These are phyloP conservation scores for Trinectes maculatus DNA, from an alignment of 2,113 vertebrate genomes.

Conservation along the genomic window DNA sequence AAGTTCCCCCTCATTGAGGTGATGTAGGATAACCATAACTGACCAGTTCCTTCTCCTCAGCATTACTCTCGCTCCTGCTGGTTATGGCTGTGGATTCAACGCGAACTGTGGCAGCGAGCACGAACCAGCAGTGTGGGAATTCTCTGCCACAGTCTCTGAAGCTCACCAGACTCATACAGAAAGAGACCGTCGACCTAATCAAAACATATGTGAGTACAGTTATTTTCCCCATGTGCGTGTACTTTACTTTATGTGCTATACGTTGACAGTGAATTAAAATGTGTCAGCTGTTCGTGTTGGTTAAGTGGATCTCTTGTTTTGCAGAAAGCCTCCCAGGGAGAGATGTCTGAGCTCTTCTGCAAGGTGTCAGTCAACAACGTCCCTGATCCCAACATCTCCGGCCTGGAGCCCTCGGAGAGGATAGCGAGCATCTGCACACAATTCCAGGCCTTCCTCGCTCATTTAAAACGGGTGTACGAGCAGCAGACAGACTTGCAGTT, in stretches of 20 bases:
- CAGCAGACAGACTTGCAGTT: constrained; percentile 79
- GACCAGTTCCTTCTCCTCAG: constrained; percentile 66
- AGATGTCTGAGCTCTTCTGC: constrained; percentile 73
- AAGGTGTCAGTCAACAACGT: constrained; percentile 60
- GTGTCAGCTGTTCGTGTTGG: background rate
- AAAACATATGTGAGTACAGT: constrained; percentile 77
- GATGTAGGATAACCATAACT: constrained; percentile 46
- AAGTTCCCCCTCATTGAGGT: constrained; percentile 35
- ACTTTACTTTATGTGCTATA: background rate
- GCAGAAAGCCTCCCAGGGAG: constrained; percentile 76
- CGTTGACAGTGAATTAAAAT: background rate
- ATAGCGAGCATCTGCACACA: constrained; percentile 69
- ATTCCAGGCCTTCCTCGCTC: constrained; percentile 72
- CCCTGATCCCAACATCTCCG: constrained; percentile 74
- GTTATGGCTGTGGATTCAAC: constrained; percentile 67
- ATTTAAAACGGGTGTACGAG: constrained; percentile 73
- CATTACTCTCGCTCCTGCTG: constrained; percentile 72
- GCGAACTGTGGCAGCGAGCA: constrained; percentile 42
- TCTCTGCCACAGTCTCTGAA: constrained; percentile 58
- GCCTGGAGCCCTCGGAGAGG: constrained; percentile 67
- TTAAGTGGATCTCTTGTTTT: constrained; percentile 1
- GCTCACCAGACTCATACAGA: constrained; percentile 60
- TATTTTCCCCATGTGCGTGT: constrained; percentile 9
- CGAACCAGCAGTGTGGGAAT: constrained; percentile 52
- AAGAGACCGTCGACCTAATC: constrained; percentile 68